A percentile compares a stretch with the other conserved stretches of the same genome.
phyloP scores from a whole-genome alignment of 2,888 invertebrate genomes.

The Lydus trimaculatus region DNA sequence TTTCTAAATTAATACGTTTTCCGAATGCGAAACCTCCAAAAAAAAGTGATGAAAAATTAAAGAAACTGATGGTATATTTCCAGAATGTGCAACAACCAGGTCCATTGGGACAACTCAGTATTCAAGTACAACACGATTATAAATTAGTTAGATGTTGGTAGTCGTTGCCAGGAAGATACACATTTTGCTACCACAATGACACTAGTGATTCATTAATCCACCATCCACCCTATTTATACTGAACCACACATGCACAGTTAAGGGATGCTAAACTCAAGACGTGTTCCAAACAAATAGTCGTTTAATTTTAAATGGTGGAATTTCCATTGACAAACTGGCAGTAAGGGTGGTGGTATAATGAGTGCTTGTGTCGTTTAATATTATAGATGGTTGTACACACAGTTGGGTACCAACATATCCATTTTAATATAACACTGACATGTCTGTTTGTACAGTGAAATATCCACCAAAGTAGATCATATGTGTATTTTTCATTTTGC shows the following conservation, averaged over 20 bases:
- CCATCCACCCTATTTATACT: neutral
- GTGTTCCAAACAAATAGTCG: neutral
- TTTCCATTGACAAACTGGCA: no score
- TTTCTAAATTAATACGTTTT: no score
- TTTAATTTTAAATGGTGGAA: neutral
- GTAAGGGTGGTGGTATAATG: neutral
- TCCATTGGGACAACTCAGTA: neutral
- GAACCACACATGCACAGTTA: neutral
- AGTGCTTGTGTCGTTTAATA: neutral
- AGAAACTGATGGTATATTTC: neutral
- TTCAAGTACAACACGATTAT: constrained; percentile 16
- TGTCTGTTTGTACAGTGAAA: neutral
- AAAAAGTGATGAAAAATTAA: no score
- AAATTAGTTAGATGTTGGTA: constrained; percentile 21
- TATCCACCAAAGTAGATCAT: neutral
- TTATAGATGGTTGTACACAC: neutral
- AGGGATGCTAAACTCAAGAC: neutral
- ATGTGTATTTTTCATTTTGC: no score
- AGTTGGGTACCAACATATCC: neutral
- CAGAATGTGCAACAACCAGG: no score
- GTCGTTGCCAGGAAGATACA: constrained; percentile 23
- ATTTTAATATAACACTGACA: neutral
- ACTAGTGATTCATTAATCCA: constrained; percentile 24
- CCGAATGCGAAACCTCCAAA: no score
- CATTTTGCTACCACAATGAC: constrained; percentile 28